Percentiles rank a stretch among this genome's conserved stretches.
Evolutionary conservation across 2,113 vertebrate species (phyloP).

Genomic region (Carassius gibelio): DNA sequence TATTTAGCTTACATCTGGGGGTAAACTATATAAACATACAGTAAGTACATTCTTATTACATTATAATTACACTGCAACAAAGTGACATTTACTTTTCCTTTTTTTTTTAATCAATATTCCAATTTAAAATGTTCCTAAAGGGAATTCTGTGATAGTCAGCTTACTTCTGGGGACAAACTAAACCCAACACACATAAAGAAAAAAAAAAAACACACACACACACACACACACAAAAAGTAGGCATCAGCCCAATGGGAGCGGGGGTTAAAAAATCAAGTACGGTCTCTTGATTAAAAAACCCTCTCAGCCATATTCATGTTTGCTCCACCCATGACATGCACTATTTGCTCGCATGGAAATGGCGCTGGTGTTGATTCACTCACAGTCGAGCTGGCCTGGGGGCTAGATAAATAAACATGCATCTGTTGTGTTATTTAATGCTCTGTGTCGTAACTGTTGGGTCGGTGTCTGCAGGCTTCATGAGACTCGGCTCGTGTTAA

Average conservation of each 20-base stretch:
- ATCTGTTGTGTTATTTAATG: conserved; percentile 67
- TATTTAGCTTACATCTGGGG: too few relatives aligned
- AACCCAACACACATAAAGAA: conserved; percentile 10
- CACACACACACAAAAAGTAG: not conserved
- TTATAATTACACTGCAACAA: not conserved
- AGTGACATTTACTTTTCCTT: not conserved
- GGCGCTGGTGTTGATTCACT: conserved; percentile 66
- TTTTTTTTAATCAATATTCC: not conserved
- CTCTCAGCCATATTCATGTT: conserved; percentile 66
- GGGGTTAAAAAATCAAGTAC: conserved; percentile 36
- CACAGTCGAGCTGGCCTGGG: conserved; percentile 56
- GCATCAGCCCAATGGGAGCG: conserved; percentile 20
- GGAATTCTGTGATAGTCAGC: too few relatives aligned
- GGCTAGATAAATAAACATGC: conserved; percentile 68
- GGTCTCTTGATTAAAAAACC: conserved; percentile 65
- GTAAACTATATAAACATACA: too few relatives aligned
- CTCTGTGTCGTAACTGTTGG: conserved; percentile 37
- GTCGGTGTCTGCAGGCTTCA: not conserved
- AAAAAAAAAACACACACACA: not conserved
- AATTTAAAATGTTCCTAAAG: not conserved
- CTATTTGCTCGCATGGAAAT: conserved; percentile 71
- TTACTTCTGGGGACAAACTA: not conserved
- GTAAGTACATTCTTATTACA: too few relatives aligned
- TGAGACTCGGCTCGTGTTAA: not conserved
- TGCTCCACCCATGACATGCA: conserved; percentile 63